Evolutionary conservation across 2,888 invertebrate species (phyloP).

Genomic region (Stenodera caucasica): DNA sequence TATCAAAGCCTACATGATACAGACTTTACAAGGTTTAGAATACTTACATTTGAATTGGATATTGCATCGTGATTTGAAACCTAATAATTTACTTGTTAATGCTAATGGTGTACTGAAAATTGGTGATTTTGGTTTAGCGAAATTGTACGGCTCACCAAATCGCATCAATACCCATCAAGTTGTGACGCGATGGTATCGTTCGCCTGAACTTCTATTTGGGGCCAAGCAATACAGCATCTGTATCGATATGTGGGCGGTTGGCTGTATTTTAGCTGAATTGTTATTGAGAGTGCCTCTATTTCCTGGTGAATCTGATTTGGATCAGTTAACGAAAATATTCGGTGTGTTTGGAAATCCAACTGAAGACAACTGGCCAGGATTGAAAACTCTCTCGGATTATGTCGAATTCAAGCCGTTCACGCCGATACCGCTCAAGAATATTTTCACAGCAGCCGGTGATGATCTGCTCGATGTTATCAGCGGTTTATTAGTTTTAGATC

Average conservation of each 20-base stretch:
- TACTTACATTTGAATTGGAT: slow-evolving; percentile 96
- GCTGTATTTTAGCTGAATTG: slow-evolving; percentile 96
- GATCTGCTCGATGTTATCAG: slow-evolving; percentile 84
- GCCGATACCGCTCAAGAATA: slow-evolving; percentile 81
- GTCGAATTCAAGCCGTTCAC: slow-evolving; percentile 88
- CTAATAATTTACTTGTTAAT: slow-evolving; percentile 96
- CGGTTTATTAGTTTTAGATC: slow-evolving; percentile 78
- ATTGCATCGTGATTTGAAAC: slow-evolving; percentile 96
- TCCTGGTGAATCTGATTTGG: slow-evolving; percentile 95
- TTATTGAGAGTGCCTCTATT: slow-evolving; percentile 89
- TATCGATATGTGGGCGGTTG: slow-evolving; percentile 99
- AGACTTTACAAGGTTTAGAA: slow-evolving; percentile 93
- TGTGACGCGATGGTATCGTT: slow-evolving; percentile 91
- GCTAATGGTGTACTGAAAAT: slow-evolving; percentile 91
- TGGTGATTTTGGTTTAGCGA: slow-evolving; percentile 98
- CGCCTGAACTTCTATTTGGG: slow-evolving; percentile 94
- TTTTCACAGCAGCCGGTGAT: slow-evolving; percentile 94
- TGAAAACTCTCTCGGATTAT: slow-evolving; percentile 82
- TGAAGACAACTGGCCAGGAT: slow-evolving; percentile 89
- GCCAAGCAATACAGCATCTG: slow-evolving; percentile 93
- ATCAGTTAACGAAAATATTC: slow-evolving; percentile 94
- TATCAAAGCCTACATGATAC: slow-evolving; percentile 93
- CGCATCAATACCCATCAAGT: slow-evolving; percentile 97
- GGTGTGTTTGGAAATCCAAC: slow-evolving; percentile 92
- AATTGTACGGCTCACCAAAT: slow-evolving; percentile 95